Evolutionary conservation across 2,888 invertebrate genomes (phyloP).

Genomic region (Aleiodes leptofemur): DNA sequence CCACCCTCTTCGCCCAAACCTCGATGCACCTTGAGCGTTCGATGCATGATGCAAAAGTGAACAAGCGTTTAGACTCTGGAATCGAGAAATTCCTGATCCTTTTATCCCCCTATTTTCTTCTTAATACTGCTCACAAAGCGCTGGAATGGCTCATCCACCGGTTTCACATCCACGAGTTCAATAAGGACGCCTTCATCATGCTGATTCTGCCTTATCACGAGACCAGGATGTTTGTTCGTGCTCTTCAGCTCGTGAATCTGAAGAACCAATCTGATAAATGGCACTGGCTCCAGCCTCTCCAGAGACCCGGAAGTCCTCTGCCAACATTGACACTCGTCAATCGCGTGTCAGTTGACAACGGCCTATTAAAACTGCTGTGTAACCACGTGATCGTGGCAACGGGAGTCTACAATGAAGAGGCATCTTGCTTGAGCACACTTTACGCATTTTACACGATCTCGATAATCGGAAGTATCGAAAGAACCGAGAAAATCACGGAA

Average conservation of each 20-base stretch:
- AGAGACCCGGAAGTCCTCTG: constrained; percentile 85
- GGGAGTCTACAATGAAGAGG: constrained; percentile 78
- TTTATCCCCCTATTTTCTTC: constrained; percentile 91
- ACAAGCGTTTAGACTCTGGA: constrained; percentile 84
- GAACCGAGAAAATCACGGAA: constrained; percentile 78
- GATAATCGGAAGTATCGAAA: constrained; percentile 83
- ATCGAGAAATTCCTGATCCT: constrained; percentile 88
- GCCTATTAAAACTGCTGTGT: constrained; percentile 81
- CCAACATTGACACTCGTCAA: constrained; percentile 84
- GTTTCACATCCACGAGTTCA: constrained; percentile 92
- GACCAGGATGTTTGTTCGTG: constrained; percentile 88
- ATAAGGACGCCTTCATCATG: constrained; percentile 87
- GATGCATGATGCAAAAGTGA: constrained; percentile 85
- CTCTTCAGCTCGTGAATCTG: constrained; percentile 86
- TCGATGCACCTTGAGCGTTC: constrained; percentile 89
- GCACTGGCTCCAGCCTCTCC: constrained; percentile 85
- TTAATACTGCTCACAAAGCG: constrained; percentile 91
- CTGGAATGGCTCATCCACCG: constrained; percentile 96
- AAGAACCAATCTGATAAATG: constrained; percentile 80
- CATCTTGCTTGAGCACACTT: constrained; percentile 81
- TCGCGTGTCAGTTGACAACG: constrained; percentile 81
- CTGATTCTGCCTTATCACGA: constrained; percentile 95
- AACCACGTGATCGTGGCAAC: constrained; percentile 79
- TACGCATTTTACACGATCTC: constrained; percentile 89
- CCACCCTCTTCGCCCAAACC: constrained; percentile 85